Base-by-base conservation (phyloP, 1,140 invertebrate species). In the Rhopalosiphum padi region DNA sequence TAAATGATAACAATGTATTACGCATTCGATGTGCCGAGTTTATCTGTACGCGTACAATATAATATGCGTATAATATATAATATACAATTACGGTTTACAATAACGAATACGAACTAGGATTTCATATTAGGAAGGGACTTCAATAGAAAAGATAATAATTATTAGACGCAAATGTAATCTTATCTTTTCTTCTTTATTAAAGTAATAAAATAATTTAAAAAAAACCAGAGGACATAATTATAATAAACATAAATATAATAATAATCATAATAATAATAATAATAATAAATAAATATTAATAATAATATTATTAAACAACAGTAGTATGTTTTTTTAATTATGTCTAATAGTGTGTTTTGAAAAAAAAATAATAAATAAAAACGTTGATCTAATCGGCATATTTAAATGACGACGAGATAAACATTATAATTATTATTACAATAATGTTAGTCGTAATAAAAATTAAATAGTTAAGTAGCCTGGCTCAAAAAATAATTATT, bases 271-370 rank as follows among this genome's bases (percentile, higher is more conserved):
- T 83, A 85, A 87, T 51, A 90, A 90, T 90, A 90, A 60, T 60
- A 90, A 90, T 60, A 55, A 60, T 48, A 55, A 90, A 43, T 87
- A 87, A 89, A 89, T 91, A 83, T 48, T 91, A 91, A 82, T 48
- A 91, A 90, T 90, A 55, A 90, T 90, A 25, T 60, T 60, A 37
- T 90, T 90, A 82, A 60, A 92, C 46, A 83, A 51, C 43, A 83
- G n/a, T 30, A 93, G 48, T 85, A 53, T 30, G 82, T 86, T 55
- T 93, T 35, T 93, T 55, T 93, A 83, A 86, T 86, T 85, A 93
- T 85, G 48, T 93, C 91, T 93, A 93, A 93, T 93, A 93, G 82
- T 93, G 53, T 90, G 88, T 90, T n/a, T 51, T 51, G 48, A 15
- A 90, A 68, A 90, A 90, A 90, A 68, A 68, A 68, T 41, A 90